Conservation (phyloP, 1,140 invertebrate species). For the Myzus persicae region DNA sequence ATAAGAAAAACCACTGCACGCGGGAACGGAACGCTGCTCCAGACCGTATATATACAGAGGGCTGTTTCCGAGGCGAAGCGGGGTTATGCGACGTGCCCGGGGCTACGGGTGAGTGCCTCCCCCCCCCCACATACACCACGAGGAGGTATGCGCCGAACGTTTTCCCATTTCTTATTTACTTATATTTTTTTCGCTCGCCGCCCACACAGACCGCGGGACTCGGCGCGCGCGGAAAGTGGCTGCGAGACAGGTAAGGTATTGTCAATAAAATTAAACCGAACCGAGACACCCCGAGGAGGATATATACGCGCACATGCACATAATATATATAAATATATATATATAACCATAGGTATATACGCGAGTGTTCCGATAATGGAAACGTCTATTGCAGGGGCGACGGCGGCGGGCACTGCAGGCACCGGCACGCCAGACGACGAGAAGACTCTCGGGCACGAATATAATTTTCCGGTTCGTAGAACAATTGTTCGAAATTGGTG, state of each 20-base stretch:
- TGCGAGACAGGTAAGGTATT: slow-evolving; percentile 25
- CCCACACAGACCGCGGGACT: neutral
- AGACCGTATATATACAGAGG: neutral
- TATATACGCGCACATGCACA: neutral
- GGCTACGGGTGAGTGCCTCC: neutral
- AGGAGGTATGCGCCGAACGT: neutral
- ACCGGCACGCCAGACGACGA: neutral
- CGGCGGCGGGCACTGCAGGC: neutral
- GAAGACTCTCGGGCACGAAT: slow-evolving; percentile 26
- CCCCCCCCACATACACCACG: too few species aligned
- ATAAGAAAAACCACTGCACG: neutral
- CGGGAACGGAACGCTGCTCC: neutral
- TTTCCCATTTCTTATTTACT: slow-evolving; percentile 5
- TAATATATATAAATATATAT: too few species aligned
- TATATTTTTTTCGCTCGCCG: neutral
- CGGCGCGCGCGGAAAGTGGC: neutral
- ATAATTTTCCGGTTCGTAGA: slow-evolving; percentile 51
- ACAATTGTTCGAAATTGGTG: slow-evolving; percentile 35
- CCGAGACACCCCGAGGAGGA: neutral
- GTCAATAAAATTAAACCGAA: slow-evolving; percentile 50
- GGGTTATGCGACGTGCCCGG: neutral
- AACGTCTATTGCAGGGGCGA: slow-evolving; percentile 44
- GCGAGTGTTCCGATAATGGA: slow-evolving; percentile 31
- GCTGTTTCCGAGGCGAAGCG: neutral
- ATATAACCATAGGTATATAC: too few species aligned